Conservation (phyloP, 2,113 vertebrate genomes). For the Clarias macrocephalus region DNA sequence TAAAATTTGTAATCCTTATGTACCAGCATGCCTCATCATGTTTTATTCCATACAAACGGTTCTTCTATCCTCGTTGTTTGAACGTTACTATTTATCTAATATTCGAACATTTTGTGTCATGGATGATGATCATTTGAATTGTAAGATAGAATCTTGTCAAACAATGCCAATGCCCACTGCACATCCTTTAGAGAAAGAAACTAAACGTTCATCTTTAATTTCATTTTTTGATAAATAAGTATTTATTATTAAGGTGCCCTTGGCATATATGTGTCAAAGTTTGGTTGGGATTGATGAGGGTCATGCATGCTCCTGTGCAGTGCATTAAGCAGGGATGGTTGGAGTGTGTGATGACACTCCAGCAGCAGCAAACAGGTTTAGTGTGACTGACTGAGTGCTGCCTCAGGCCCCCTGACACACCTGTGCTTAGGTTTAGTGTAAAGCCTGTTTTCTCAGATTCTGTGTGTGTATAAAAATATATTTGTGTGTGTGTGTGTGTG, state of each 20-base stretch:
- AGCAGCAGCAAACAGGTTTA: conserved; percentile 52
- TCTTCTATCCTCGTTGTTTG: conserved; percentile 24
- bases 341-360: conserved; percentile 47
- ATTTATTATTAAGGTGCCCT: conserved; percentile 6
- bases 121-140: neutral
- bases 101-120: conserved; percentile 13
- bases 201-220: neutral
- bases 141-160: neutral
- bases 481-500: conserved; percentile 30
- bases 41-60: conserved; percentile 18
- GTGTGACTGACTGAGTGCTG: conserved; percentile 49
- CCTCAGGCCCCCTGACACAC: conserved; percentile 54
- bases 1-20: neutral
- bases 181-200: neutral
- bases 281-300: conserved; percentile 23
- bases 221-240: conserved; percentile 6
- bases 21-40: neutral
- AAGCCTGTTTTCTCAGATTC: conserved; percentile 44
- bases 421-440: conserved; percentile 53
- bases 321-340: conserved; percentile 29
- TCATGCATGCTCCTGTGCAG: conserved; percentile 11
- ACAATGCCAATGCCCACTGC: neutral
- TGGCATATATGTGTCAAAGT: conserved; percentile 9
- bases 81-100: conserved; percentile 29
- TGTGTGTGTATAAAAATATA: conserved; percentile 29